Percentiles rank a stretch among this genome's conserved stretches.
These are phyloP conservation scores for Sebastes melanostomus DNA, from an alignment of 2,797 vertebrate species.

Conservation along the genomic window DNA sequence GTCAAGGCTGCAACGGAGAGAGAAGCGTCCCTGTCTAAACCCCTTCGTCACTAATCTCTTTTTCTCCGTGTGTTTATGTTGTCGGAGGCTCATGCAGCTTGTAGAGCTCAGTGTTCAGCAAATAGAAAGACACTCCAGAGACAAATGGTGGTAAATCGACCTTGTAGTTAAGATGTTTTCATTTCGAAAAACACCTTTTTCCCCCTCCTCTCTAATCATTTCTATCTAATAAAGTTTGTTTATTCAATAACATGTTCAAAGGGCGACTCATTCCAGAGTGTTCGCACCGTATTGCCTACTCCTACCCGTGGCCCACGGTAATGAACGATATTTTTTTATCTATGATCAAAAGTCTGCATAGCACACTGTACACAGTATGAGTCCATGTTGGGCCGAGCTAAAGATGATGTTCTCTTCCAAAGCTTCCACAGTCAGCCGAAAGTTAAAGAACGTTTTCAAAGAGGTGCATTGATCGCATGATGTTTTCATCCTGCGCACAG, in stretches of 20 bases:
- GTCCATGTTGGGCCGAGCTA: constrained; percentile 73
- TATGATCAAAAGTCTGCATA: constrained; percentile 72
- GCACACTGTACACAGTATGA: constrained; percentile 79
- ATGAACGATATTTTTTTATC: constrained; percentile 52
- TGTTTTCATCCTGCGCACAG: constrained; percentile 94
- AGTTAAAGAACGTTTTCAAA: constrained; percentile 99
- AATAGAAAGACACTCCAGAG: constrained; percentile 24
- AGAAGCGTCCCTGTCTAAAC: background rate
- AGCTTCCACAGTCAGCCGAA: constrained; percentile 50
- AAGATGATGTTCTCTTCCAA: constrained; percentile 55
- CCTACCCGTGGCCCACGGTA: constrained; percentile 46
- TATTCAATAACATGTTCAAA: constrained; percentile 10
- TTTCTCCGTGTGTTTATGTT: background rate
- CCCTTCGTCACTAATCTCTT: background rate
- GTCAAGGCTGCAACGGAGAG: constrained; percentile 8
- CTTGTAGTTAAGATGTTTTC: constrained; percentile 6
- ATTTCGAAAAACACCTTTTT: background rate
- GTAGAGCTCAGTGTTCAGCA: background rate
- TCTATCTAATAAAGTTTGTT: background rate
- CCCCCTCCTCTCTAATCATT: background rate
- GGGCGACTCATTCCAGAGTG: constrained; percentile 64
- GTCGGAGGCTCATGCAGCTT: background rate
- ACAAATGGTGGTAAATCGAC: constrained; percentile 7
- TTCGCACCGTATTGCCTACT: constrained; percentile 41
- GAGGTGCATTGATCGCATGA: constrained; percentile 99